phyloP scores from a whole-genome alignment of 2,797 vertebrate genomes.

The Sardinella longiceps region DNA sequence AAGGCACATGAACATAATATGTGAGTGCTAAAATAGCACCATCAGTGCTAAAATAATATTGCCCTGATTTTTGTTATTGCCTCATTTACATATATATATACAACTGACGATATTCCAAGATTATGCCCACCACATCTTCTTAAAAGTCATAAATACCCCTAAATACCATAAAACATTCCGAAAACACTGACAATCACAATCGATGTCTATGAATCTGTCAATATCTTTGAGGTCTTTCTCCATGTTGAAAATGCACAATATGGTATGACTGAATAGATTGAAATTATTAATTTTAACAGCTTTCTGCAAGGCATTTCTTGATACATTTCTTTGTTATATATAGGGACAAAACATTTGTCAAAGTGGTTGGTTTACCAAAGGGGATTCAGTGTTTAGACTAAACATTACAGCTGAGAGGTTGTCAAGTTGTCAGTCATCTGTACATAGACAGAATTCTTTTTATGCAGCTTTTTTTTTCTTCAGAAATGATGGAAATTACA shows the following conservation, averaged over 20 bases:
- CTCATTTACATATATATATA: conserved; percentile 11
- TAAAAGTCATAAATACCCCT: conserved; percentile 5
- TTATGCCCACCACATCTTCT: not conserved
- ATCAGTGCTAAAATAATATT: not conserved
- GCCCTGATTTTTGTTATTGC: not conserved
- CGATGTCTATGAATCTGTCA: not conserved
- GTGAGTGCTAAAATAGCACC: too few species aligned
- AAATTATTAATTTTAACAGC: not conserved
- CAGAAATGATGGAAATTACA: not conserved
- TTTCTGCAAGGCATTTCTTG: not conserved
- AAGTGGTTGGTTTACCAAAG: not conserved
- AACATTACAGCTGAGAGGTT: not conserved
- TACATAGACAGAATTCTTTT: not conserved
- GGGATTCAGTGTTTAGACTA: conserved; percentile 10
- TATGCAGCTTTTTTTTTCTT: not conserved
- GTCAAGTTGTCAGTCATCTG: not conserved
- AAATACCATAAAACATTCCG: not conserved
- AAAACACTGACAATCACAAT: not conserved
- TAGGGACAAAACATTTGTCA: not conserved
- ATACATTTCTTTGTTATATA: not conserved
- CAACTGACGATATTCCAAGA: not conserved
- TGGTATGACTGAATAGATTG: not conserved
- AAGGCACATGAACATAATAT: not conserved
- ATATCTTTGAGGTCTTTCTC: not conserved
- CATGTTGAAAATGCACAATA: not conserved